Evolutionary conservation across 2,113 vertebrate genomes (phyloP).

Genomic region (Struthio camelus): DNA sequence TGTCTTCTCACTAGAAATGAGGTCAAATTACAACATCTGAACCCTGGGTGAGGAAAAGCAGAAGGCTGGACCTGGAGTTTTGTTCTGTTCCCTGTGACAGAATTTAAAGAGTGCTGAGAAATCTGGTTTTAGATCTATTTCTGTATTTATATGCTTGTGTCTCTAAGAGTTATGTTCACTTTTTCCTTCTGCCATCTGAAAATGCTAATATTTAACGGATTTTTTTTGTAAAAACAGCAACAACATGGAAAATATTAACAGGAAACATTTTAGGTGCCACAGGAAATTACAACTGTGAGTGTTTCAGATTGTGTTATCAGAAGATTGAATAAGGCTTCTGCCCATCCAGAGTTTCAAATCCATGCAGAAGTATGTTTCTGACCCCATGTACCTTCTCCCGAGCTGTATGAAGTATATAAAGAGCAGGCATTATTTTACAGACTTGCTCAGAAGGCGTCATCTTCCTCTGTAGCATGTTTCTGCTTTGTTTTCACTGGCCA

Average conservation of each 20-base stretch:
- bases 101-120: conserved; percentile 48
- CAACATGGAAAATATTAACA: conserved; percentile 68
- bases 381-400: background rate
- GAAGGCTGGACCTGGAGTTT: conserved; percentile 27
- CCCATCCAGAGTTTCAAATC: background rate
- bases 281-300: conserved; percentile 64
- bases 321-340: conserved; percentile 36
- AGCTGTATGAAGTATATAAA: background rate
- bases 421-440: background rate
- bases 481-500: background rate
- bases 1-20: background rate
- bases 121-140: conserved; percentile 47
- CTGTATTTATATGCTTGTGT: conserved; percentile 36
- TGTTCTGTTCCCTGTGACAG: background rate
- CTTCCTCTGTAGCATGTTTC: background rate
- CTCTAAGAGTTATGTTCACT: background rate
- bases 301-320: conserved; percentile 37
- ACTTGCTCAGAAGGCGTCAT: background rate
- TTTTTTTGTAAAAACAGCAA: conserved; percentile 42
- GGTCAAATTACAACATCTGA: conserved; percentile 15
- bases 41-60: conserved; percentile 30
- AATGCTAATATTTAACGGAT: conserved; percentile 40
- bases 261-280: conserved; percentile 62
- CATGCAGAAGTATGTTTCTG: background rate
- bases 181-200: conserved; percentile 51